Percentiles rank a stretch among this genome's conserved stretches.
Conservation (phyloP, 35 echinoderm and acorn worm species). For the Lytechinus pictus region DNA sequence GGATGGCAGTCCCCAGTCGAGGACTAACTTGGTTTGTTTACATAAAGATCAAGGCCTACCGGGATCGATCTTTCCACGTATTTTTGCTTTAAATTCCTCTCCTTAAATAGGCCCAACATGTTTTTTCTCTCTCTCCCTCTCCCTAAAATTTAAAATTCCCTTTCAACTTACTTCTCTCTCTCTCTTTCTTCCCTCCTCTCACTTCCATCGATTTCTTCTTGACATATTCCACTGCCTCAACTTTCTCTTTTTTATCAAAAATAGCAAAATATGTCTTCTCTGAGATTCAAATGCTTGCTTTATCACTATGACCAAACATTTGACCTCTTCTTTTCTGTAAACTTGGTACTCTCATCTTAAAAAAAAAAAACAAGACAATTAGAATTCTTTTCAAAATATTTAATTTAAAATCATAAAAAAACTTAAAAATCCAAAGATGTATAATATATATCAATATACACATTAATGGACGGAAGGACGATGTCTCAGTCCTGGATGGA, state of each 20-base stretch:
- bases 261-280: no score
- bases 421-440: not conserved
- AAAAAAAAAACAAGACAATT: not conserved
- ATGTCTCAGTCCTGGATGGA: not conserved
- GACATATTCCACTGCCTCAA: not conserved
- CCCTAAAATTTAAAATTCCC: no score
- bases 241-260: no score
- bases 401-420: not conserved
- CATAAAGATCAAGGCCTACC: no score
- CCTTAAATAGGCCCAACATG: not conserved
- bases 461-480: not conserved
- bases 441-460: not conserved
- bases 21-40: no score
- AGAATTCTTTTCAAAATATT: not conserved
- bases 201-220: not conserved
- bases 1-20: no score
- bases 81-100: not conserved
- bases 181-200: not conserved
- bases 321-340: no score
- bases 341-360: no score
- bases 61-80: no score
- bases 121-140: not conserved
- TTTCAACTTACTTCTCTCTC: slow-evolving; percentile 34
- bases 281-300: no score
- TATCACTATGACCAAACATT: no score